Evolutionary conservation across 2,797 vertebrate genomes (phyloP).

Genomic region (Hapalemur alaotrensis): DNA sequence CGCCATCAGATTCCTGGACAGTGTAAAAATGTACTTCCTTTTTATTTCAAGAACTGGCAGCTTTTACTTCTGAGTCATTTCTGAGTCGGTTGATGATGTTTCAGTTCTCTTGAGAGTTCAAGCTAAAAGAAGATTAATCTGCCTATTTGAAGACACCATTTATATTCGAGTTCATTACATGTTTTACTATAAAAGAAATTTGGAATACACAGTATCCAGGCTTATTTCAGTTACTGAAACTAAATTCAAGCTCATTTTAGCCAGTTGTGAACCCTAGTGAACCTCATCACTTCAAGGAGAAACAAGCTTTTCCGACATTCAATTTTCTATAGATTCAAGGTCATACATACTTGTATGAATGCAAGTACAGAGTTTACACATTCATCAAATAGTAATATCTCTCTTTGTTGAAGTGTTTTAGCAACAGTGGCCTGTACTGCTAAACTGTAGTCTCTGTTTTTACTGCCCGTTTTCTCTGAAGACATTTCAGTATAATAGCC

Average conservation of each 20-base stretch:
- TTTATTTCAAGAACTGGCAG: background rate
- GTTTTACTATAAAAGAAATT: background rate
- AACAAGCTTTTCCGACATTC: background rate
- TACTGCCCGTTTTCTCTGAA: conserved; percentile 79
- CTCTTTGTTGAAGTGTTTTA: fast-evolving
- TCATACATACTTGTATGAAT: background rate
- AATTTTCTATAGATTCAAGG: background rate
- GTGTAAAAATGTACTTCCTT: background rate
- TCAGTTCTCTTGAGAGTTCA: background rate
- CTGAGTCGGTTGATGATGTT: background rate
- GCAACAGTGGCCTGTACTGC: background rate
- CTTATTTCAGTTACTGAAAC: conserved; percentile 59
- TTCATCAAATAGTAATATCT: background rate
- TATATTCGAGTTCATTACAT: background rate
- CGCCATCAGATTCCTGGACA: background rate
- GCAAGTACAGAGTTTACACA: background rate
- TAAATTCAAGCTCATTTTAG: conserved; percentile 38
- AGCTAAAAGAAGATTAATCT: background rate
- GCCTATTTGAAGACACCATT: background rate
- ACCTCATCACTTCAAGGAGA: conserved; percentile 13
- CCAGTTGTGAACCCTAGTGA: background rate
- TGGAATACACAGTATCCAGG: conserved; percentile 51
- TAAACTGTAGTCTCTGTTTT: conserved; percentile 91
- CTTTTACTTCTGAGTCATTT: conserved; percentile 14
- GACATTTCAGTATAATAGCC: conserved; percentile 82